Evolutionary conservation across 2,888 invertebrate genomes (phyloP).

Genomic region (Acanthosepion lycidas): DNA sequence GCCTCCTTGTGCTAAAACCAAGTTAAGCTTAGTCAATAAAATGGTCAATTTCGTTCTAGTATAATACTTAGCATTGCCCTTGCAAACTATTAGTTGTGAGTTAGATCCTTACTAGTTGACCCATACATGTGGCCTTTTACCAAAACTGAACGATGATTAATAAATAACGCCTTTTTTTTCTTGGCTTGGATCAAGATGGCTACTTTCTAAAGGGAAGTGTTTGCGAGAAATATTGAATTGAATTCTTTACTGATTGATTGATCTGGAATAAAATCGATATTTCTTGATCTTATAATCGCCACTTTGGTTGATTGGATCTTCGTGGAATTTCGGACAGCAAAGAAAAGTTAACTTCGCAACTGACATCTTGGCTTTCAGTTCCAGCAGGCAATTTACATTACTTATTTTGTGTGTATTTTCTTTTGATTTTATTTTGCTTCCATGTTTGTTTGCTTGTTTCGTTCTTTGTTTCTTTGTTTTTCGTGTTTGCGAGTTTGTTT

Average conservation of each 20-base stretch:
- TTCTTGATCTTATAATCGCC: conserved; percentile 21
- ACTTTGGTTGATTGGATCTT: not conserved
- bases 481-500: not conserved
- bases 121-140: too few species aligned
- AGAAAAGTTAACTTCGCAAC: not conserved
- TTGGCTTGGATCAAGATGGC: not conserved
- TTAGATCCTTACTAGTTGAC: too few species aligned
- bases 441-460: not conserved
- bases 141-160: too few species aligned
- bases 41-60: too few species aligned
- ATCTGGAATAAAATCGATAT: not conserved
- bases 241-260: not conserved
- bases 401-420: too few species aligned
- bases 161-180: not conserved
- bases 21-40: too few species aligned
- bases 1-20: too few species aligned
- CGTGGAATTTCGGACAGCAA: not conserved
- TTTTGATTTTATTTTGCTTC: too few species aligned
- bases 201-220: not conserved
- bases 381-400: too few species aligned
- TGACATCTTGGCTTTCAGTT: not conserved
- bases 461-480: not conserved
- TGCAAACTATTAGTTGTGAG: too few species aligned
- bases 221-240: not conserved
- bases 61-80: too few species aligned